Evolutionary conservation across 2,113 vertebrate species (phyloP), one percentile per base, ranked within the genome.

Genomic region (Labeo catla): DNA sequence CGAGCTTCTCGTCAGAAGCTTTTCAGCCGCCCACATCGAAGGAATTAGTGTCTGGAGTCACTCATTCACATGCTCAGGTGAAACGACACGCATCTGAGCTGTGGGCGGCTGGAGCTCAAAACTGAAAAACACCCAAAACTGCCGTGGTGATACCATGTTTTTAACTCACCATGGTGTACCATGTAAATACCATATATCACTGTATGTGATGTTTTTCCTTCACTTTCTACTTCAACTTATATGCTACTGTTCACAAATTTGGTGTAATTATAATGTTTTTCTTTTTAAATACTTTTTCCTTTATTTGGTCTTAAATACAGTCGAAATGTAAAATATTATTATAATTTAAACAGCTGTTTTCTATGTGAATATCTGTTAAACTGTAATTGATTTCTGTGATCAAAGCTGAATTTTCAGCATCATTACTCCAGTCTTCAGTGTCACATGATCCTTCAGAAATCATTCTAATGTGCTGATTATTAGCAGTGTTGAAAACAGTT

Each of bases 1-100:
- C 90, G 90, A 93, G 91, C 87, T 76, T 92, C 90, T 87, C 43
- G 85, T 92, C 87, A 72, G 86, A 87, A 89, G 65, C 89, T 89
- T 82, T 89, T 85, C 82, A 83, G 90, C 88, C 86, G 76, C 74
- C 77, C 87, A 93, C 91, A 94, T 95, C 92, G 93, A 93, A 94
- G 90, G 87, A 89, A 89, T 91, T 86, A 86, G 78, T 76, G 90
- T 90, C 86, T 89, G 86, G 86, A 84, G 74, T 88, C 70, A 72
- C 87, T 76, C 90, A 89, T 81, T 91, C 92, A 89, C 89, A 88
- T 82, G 86, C 89, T 89, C 89, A 93, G 91, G 91, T 92, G 88
- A 91, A 91, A 45, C 21, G 13, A 47, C 70, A 74, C 43, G 4
- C 9, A 2, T 74, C 72, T 74, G 43, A 47, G 43, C 43, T 74